Evolutionary conservation across 2,113 vertebrate species (phyloP).

Genomic region (Brachyistius frenatus): DNA sequence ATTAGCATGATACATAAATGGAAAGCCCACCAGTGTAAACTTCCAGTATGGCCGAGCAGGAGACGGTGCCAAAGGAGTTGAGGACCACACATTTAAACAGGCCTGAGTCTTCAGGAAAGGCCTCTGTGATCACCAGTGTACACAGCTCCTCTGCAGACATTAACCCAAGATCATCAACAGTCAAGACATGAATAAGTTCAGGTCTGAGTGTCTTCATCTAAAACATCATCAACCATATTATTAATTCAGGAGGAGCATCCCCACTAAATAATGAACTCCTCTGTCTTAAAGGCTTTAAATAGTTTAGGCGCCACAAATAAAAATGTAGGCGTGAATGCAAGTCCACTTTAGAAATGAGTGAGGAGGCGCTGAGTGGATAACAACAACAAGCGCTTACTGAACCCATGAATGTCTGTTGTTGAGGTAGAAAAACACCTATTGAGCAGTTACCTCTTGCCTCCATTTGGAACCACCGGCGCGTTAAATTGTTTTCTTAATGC

Average conservation of each 20-base stretch:
- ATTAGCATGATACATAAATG: not conserved
- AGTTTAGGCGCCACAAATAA: not conserved
- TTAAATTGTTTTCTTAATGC: not conserved
- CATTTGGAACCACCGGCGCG: constrained; percentile 10
- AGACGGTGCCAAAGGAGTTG: constrained; percentile 86
- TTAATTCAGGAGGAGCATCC: too few species aligned
- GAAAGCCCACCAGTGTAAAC: constrained; percentile 86
- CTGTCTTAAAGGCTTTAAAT: too few species aligned
- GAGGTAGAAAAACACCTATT: not conserved
- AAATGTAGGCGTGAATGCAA: not conserved
- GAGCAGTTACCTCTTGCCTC: not conserved
- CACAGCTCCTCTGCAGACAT: constrained; percentile 88
- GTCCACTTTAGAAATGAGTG: too few species aligned
- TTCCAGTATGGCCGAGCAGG: constrained; percentile 86
- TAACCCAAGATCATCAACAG: constrained; percentile 3
- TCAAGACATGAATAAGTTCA: not conserved
- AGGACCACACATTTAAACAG: constrained; percentile 89
- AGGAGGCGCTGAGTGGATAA: not conserved
- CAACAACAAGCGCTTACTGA: too few species aligned
- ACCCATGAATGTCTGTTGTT: too few species aligned
- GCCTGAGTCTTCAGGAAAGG: constrained; percentile 91
- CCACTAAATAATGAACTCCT: too few species aligned
- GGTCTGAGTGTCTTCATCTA: too few species aligned
- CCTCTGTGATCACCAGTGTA: constrained; percentile 92
- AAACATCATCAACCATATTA: too few species aligned